Percentiles rank a stretch among this genome's conserved stretches.
These are phyloP conservation scores for Aurelia coerulea DNA, from an alignment of 30 jellyfish, hydroid and myxozoan genomes.

Conservation along the genomic window DNA sequence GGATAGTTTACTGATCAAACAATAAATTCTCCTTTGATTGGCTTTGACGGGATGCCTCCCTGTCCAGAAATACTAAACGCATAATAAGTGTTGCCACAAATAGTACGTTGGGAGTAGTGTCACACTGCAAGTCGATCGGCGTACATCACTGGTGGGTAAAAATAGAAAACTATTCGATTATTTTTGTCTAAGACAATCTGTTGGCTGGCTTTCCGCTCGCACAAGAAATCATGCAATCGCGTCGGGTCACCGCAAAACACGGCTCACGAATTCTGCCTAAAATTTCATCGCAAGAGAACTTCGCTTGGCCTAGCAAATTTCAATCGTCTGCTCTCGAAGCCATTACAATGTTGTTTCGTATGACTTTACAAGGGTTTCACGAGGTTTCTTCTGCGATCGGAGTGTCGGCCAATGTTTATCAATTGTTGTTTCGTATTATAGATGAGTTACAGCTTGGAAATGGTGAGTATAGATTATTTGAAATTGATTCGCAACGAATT, in stretches of 20 bases:
- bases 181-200: constrained; percentile 87
- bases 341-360: neutral
- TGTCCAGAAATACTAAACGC: constrained; percentile 83
- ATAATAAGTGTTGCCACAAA: constrained; percentile 73
- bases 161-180: constrained; percentile 91
- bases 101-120: constrained; percentile 92
- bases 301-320: constrained; percentile 41
- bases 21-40: constrained; percentile 54
- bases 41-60: constrained; percentile 73
- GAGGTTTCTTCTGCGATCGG: constrained; percentile 55
- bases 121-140: constrained; percentile 89
- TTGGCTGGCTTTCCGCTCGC: constrained; percentile 73
- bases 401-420: constrained; percentile 1
- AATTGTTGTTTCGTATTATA: neutral
- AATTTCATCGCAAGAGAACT: constrained; percentile 27
- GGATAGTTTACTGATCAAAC: constrained; percentile 29
- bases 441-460: constrained; percentile 3
- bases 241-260: constrained; percentile 65
- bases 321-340: constrained; percentile 16
- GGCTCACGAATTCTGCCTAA: constrained; percentile 3
- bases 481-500: too few relatives aligned
- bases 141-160: constrained; percentile 99
- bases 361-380: constrained; percentile 23
- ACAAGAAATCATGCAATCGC: constrained; percentile 75
- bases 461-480: constrained; percentile 24